These are phyloP conservation scores for Nephrotoma flavescens DNA, from an alignment of 2,888 invertebrate genomes.

Conservation along the genomic window DNA sequence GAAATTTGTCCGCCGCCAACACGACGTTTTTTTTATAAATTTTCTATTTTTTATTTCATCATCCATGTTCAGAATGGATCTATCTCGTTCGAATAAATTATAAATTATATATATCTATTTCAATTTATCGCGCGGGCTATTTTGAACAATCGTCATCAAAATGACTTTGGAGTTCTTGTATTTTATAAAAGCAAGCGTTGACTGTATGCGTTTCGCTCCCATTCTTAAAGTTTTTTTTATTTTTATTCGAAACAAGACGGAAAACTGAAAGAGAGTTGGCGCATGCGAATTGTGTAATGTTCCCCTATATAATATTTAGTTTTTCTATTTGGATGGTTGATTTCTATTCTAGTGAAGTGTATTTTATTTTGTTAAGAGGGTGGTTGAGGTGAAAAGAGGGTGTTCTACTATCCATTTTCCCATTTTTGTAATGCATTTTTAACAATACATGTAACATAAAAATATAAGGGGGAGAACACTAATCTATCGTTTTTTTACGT, in stretches of 20 bases:
- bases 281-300: not conserved
- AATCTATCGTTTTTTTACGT: not conserved
- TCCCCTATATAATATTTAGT: not conserved
- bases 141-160: not conserved
- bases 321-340: not conserved
- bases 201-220: not conserved
- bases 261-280: not conserved
- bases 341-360: not conserved
- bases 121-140: not conserved
- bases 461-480: not conserved
- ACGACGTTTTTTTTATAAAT: not conserved
- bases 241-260: not conserved
- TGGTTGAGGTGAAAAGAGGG: not conserved
- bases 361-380: not conserved
- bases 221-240: not conserved
- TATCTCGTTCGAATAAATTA: not conserved
- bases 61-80: not conserved
- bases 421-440: not conserved
- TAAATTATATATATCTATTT: not conserved
- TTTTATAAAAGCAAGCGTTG: not conserved
- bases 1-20: not conserved
- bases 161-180: not conserved
- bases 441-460: not conserved
- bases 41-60: not conserved
- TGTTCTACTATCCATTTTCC: not conserved